Evolutionary conservation across 2,888 invertebrate genomes (phyloP).

Genomic region (Galeruca laticollis): DNA sequence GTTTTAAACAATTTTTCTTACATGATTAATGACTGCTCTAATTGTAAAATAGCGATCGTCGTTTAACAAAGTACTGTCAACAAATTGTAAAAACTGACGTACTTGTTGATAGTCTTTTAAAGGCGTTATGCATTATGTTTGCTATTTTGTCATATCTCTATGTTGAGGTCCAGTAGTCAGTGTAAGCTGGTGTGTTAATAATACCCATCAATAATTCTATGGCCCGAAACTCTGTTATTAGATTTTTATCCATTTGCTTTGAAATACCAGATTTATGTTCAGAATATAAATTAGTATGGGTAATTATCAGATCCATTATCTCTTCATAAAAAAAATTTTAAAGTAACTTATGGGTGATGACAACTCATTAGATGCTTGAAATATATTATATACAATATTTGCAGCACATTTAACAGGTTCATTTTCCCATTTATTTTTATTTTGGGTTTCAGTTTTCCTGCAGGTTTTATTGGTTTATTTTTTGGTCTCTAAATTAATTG

Average conservation of each 20-base stretch:
- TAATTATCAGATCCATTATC: no score
- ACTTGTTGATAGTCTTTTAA: slow-evolving; percentile 34
- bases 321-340: not conserved
- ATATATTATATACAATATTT: slow-evolving; percentile 2
- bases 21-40: slow-evolving; percentile 35
- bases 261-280: not conserved
- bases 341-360: not conserved
- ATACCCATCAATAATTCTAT: no score
- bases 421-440: slow-evolving; percentile 1
- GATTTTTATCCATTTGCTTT: not conserved
- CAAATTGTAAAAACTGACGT: slow-evolving; percentile 43
- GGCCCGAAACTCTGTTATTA: not conserved
- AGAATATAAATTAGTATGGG: slow-evolving; percentile 3
- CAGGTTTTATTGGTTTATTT: no score
- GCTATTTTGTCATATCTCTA: slow-evolving; percentile 36
- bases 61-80: slow-evolving; percentile 35
- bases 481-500: slow-evolving; percentile 2
- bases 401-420: not conserved
- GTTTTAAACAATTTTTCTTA: slow-evolving; percentile 37
- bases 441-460: not conserved
- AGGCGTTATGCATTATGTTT: slow-evolving; percentile 45
- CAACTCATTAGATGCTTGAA: slow-evolving; percentile 6
- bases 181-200: no score
- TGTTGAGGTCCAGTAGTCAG: slow-evolving; percentile 47
- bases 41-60: slow-evolving; percentile 39